Evolutionary conservation across 1,140 invertebrate species (phyloP).

Genomic region (Scaptodrosophila lebanonensis): DNA sequence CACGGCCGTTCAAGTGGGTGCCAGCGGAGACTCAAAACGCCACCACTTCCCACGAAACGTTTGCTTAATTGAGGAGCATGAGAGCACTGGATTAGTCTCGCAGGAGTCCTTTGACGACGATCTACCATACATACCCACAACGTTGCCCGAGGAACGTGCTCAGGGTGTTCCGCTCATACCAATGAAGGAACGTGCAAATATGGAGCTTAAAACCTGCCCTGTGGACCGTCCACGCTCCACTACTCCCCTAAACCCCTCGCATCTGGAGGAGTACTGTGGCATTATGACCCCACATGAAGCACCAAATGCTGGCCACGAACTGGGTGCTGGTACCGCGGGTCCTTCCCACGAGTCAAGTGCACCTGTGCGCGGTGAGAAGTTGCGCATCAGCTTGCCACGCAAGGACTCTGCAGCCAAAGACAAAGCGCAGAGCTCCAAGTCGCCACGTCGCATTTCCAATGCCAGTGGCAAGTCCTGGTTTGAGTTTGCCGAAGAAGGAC

Average conservation of each 20-base stretch:
- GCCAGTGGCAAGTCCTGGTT: slow-evolving; percentile 80
- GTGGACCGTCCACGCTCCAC: slow-evolving; percentile 91
- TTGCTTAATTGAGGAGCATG: slow-evolving; percentile 79
- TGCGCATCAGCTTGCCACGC: slow-evolving; percentile 84
- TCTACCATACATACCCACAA: slow-evolving; percentile 91
- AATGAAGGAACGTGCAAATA: slow-evolving; percentile 84
- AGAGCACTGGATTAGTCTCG: slow-evolving; percentile 86
- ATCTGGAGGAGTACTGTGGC: slow-evolving; percentile 85
- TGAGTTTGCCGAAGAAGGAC: slow-evolving; percentile 81
- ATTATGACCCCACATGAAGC: slow-evolving; percentile 75
- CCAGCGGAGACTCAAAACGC: slow-evolving; percentile 59
- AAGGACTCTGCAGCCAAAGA: slow-evolving; percentile 78
- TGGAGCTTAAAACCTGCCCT: slow-evolving; percentile 86
- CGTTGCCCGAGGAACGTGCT: slow-evolving; percentile 88
- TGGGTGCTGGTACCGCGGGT: slow-evolving; percentile 52
- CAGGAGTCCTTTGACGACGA: slow-evolving; percentile 92
- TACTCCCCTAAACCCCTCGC: slow-evolving; percentile 86
- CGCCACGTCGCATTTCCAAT: slow-evolving; percentile 77
- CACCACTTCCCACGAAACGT: slow-evolving; percentile 70
- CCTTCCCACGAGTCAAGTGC: not conserved
- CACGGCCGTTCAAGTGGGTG: slow-evolving; percentile 49
- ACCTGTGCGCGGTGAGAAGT: slow-evolving; percentile 79
- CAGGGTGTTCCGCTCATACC: slow-evolving; percentile 88
- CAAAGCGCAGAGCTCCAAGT: slow-evolving; percentile 71
- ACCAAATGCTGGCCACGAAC: slow-evolving; percentile 40